Base-by-base conservation (phyloP, 2,888 invertebrate genomes). In the Eugnorisma glareosa region DNA sequence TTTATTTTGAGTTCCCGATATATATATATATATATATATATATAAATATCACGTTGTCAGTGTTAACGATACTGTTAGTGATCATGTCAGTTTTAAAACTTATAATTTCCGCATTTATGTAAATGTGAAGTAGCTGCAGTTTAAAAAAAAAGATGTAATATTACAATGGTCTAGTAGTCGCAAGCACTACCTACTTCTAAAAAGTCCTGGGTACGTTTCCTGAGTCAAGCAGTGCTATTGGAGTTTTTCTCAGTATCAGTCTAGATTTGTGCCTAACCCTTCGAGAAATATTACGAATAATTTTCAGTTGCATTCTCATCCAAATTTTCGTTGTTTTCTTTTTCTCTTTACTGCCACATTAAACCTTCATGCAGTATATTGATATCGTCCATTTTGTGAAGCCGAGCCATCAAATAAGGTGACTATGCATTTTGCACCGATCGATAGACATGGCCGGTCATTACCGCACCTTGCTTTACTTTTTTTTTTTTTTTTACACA, bases 391-490 rank as follows among this genome's bases (percentile, higher is more conserved):
- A 89, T 91, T 92, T 92, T 90, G 90, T 87, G 85, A 77, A 81
- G 79, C 81, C 83, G 71, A 79, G 88, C 94, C 94, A 95, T 95
- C 95, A 95, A 95, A 94, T 92, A 88, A 84, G 88, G 91, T 95
- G 95, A 95, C 94, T 89, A 83, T 89, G 95, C 95, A 81, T 86
- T 94, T 93, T 89, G 86, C 81, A 64, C 57, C 90, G 92, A 93
- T 94, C 94, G 93, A 93, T 93, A 90, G 86, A 84, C 86, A 79
- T 82, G 84, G 77, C 75, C 82, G 86, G 88, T 92, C 92, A 93
- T 93, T 93, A 93, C 83, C 84, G 88, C 87, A 89, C 89, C 88
- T 89, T 78, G 69, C 75, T 40, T 77, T 21, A 18, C 54, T 79
- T 74, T 82, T 77, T 77, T 85, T 63, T 35, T 67, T 79, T 81